Percentiles rank a stretch among this genome's conserved stretches.
These are phyloP conservation scores for Diabrotica balteata DNA, from an alignment of 2,888 invertebrate species.

Conservation along the genomic window DNA sequence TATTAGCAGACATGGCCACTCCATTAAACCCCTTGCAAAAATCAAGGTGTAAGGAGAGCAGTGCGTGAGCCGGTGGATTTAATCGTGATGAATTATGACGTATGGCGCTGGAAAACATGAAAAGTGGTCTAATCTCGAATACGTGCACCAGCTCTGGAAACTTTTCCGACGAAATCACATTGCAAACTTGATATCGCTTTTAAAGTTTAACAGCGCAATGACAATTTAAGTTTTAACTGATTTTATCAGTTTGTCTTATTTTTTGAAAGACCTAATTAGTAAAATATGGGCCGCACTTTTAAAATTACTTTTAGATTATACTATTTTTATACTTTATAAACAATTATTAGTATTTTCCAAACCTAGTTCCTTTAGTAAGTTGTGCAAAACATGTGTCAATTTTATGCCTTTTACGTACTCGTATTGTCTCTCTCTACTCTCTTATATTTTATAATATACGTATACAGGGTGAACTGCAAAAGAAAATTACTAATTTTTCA, in stretches of 20 bases:
- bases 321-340: too few species aligned
- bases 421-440: too few species aligned
- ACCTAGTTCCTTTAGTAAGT: too few species aligned
- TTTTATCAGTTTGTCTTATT: not conserved
- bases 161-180: constrained; percentile 8
- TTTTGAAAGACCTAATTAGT: too few species aligned
- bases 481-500: too few species aligned
- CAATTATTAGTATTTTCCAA: too few species aligned
- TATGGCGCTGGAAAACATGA: constrained; percentile 26
- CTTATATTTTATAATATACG: too few species aligned
- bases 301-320: too few species aligned
- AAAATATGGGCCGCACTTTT: too few species aligned
- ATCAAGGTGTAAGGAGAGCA: constrained; percentile 10
- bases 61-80: constrained; percentile 23
- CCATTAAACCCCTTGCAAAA: constrained; percentile 19
- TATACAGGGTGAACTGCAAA: too few species aligned
- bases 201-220: not conserved
- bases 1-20: not conserved
- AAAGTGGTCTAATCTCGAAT: constrained; percentile 26
- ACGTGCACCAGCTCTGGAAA: constrained; percentile 14
- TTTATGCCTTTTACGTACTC: too few species aligned
- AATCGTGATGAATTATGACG: constrained; percentile 32
- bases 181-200: constrained; percentile 1
- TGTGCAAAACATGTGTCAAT: too few species aligned
- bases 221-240: not conserved